Conservation (phyloP, 1,140 invertebrate species). For the Antheraea mylitta region DNA sequence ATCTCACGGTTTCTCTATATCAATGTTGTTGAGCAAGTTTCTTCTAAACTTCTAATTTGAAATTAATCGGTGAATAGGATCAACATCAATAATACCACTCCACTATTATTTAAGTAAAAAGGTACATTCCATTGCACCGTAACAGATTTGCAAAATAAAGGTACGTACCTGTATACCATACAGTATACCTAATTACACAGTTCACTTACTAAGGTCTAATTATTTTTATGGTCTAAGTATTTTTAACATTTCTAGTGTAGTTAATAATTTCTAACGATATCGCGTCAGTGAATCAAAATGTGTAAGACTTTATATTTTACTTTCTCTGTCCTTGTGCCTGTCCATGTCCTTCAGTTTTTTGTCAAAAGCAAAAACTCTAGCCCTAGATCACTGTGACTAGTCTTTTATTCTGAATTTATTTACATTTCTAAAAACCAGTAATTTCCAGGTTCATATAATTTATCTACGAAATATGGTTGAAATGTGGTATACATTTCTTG, state of each 20-base stretch:
- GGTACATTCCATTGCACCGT: not conserved
- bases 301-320: no score
- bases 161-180: not conserved
- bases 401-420: no score
- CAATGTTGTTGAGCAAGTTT: not conserved
- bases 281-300: not conserved
- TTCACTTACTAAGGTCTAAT: not conserved
- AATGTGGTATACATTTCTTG: no score
- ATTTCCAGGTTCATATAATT: no score
- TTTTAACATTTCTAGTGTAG: not conserved
- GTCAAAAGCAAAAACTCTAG: no score
- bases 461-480: no score
- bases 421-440: no score
- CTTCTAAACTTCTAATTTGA: not conserved
- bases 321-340: no score
- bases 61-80: not conserved
- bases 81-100: slow-evolving; percentile 1
- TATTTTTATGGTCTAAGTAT: not conserved
- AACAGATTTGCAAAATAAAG: not conserved
- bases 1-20: slow-evolving; percentile 2
- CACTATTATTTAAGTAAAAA: not conserved
- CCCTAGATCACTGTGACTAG: no score
- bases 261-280: not conserved
- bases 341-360: no score
- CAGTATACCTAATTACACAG: not conserved